Evolutionary conservation across 2,797 vertebrate genomes (phyloP), one percentile per base, ranked within the genome.

Genomic region (Labeo calbasu): DNA sequence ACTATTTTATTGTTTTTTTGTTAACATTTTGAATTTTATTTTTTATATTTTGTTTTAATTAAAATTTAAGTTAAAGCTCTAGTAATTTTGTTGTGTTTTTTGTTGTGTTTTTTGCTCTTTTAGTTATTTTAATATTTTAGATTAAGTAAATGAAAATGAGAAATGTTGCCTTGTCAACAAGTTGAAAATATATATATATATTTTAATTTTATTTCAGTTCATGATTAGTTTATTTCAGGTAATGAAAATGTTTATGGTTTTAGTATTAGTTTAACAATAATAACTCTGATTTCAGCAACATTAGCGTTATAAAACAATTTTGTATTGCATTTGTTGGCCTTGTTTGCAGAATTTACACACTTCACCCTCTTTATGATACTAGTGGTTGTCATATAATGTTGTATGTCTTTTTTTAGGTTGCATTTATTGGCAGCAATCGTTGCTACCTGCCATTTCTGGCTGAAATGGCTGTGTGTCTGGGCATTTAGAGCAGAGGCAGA

Each of bases 401-500:
- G 40, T 36, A 53, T 28, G 32, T 19, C 11, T 19, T 14, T 17
- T 32, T 28, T 48, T 8, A 1, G 25, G 51, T 57, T 28, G 51
- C 15, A 12, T 13, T 36, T 48, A 36, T 2, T 1, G 32, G 79
- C 43, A 71, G 17, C 36, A 61, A 23, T 28, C 32, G 19, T 63
- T 73, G 25, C 19, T 83, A 83, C 71, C 72, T 77, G 72, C 12
- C 1, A 19, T 57, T 51, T 57, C 46, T 73, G 84, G 84, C 43
- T 66, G 43, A 15, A 43, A 25, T 66, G 14, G 2, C 46, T 14
- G 65, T 68, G 40, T 28, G n/a, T 85, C 66, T 61, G 55, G 51
- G 68, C 69, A 61, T 77, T 91, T 87, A 88, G 85, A 88, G 87
- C 70, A 91, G 19, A 43, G 46, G 68, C 93, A 94, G 94, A 94